phyloP scores from a whole-genome alignment of 2,888 invertebrate species.

The Argyresthia albistria region DNA sequence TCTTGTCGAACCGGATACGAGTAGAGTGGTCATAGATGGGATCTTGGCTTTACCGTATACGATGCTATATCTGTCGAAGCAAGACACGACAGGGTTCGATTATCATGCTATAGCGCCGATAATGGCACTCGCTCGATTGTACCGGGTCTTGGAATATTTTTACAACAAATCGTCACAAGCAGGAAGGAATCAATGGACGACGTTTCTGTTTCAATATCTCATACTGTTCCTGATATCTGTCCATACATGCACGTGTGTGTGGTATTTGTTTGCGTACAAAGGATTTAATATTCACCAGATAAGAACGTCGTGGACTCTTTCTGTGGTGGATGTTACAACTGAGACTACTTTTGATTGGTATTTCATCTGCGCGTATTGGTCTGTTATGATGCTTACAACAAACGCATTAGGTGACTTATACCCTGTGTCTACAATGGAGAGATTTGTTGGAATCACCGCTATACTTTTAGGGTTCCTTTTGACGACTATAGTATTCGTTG shows the following conservation, averaged over 20 bases:
- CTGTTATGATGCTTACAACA: constrained; percentile 57
- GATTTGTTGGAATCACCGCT: constrained; percentile 43
- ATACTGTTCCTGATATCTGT: constrained; percentile 51
- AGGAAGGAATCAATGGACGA: constrained; percentile 62
- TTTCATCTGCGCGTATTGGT: constrained; percentile 58
- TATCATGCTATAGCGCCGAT: constrained; percentile 46
- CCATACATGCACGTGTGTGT: constrained; percentile 61
- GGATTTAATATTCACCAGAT: constrained; percentile 39
- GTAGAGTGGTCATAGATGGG: constrained; percentile 38
- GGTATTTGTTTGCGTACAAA: constrained; percentile 54
- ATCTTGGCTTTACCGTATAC: constrained; percentile 48
- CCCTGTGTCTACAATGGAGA: constrained; percentile 51
- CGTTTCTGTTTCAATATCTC: constrained; percentile 59
- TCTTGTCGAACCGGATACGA: constrained; percentile 49
- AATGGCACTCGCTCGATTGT: constrained; percentile 45
- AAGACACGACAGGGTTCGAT: constrained; percentile 21
- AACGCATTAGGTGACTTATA: constrained; percentile 60
- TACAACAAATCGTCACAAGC: constrained; percentile 53
- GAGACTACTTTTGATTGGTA: constrained; percentile 57
- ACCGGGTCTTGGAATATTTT: constrained; percentile 54
- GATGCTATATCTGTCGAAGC: constrained; percentile 33
- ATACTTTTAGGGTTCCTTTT: constrained; percentile 55
- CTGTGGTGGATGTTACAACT: constrained; percentile 43
- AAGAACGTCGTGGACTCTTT: constrained; percentile 48
- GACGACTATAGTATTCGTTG: constrained; percentile 63